Conservation (phyloP, 2,797 vertebrate species). For the Coregonus ussuriensis region DNA sequence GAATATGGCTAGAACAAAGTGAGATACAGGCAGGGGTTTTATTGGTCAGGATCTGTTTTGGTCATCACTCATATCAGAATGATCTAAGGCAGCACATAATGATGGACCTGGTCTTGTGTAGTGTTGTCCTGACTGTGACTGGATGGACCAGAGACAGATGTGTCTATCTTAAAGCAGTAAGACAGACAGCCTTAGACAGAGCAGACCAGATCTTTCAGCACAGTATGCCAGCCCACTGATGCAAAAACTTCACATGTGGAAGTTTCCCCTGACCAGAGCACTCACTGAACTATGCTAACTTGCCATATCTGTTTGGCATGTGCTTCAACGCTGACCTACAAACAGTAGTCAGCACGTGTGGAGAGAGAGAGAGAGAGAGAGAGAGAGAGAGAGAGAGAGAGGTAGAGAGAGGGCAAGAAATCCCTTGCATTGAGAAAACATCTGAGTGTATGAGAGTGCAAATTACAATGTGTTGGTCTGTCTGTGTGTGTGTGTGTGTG, state of each 20-base stretch:
- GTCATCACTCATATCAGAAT: slow-evolving; percentile 54
- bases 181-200: slow-evolving; percentile 38
- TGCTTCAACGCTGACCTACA: slow-evolving; percentile 7
- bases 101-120: slow-evolving; percentile 38
- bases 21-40: slow-evolving; percentile 37
- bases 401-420: not conserved
- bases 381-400: not conserved
- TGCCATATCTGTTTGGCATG: slow-evolving; percentile 7
- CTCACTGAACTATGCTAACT: slow-evolving; percentile 23
- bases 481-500: slow-evolving; percentile 14
- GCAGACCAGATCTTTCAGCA: slow-evolving; percentile 40
- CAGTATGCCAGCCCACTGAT: slow-evolving; percentile 38
- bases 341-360: slow-evolving; percentile 7
- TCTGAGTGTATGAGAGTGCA: not conserved
- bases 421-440: not conserved
- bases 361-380: slow-evolving; percentile 3
- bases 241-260: slow-evolving; percentile 42
- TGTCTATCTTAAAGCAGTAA: slow-evolving; percentile 50
- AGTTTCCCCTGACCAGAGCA: slow-evolving; percentile 29
- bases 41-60: slow-evolving; percentile 26
- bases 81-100: slow-evolving; percentile 56
- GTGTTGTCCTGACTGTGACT: slow-evolving; percentile 37
- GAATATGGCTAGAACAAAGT: slow-evolving; percentile 20
- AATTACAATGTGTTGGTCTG: slow-evolving; percentile 1
- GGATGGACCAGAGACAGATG: slow-evolving; percentile 46